Conservation (phyloP, 2,888 invertebrate genomes). For the Cryptophagus acutangulus region DNA sequence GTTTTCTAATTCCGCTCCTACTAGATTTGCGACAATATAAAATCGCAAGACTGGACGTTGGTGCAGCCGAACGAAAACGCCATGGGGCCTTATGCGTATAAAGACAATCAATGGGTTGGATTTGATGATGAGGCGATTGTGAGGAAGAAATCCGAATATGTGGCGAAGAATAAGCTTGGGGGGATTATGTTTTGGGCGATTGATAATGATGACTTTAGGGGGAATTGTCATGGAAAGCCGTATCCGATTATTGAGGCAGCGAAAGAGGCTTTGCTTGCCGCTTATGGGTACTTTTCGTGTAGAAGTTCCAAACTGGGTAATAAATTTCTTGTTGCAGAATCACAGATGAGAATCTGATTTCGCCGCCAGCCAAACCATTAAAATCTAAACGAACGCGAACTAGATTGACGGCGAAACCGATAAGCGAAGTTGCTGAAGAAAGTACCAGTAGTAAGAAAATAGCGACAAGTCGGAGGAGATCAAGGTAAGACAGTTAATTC, state of each 20-base stretch:
- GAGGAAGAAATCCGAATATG: conserved; percentile 77
- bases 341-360: conserved; percentile 43
- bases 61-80: conserved; percentile 74
- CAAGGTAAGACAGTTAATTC: conserved; percentile 32
- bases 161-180: conserved; percentile 76
- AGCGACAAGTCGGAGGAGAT: conserved; percentile 28
- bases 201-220: conserved; percentile 91
- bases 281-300: conserved; percentile 52
- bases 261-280: conserved; percentile 70
- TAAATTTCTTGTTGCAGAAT: conserved; percentile 31
- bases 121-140: conserved; percentile 86
- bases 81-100: conserved; percentile 86
- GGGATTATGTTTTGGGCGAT: conserved; percentile 94
- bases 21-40: conserved; percentile 80
- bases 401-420: too few relatives aligned
- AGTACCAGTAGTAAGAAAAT: background rate
- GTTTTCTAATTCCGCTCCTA: conserved; percentile 4
- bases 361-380: conserved; percentile 39
- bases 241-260: conserved; percentile 90
- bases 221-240: conserved; percentile 78
- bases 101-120: conserved; percentile 89
- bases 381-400: conserved; percentile 39
- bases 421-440: conserved; percentile 8
- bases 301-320: conserved; percentile 2
- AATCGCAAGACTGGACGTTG: conserved; percentile 75